Conservation (phyloP, 2,888 invertebrate species). For the Synanthedon andrenaeformis region DNA sequence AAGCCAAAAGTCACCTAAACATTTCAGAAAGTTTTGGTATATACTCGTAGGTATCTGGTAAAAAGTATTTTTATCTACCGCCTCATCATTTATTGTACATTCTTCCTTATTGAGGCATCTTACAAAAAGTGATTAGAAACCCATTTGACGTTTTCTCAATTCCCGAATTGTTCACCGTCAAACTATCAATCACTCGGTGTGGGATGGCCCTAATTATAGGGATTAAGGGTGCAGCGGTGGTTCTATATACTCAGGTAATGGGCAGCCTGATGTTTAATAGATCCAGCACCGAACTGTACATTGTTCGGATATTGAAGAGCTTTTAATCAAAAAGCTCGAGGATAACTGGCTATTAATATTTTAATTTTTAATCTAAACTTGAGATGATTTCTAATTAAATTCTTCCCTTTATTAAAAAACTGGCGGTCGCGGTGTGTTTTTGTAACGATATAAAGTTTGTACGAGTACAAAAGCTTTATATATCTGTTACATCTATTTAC, state of each 20-base stretch:
- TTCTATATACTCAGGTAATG: constrained; percentile 43
- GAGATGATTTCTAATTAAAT: no score
- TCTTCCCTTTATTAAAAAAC: no score
- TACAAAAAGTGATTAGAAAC: constrained; percentile 56
- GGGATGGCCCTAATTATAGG: constrained; percentile 65
- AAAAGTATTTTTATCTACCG: no score
- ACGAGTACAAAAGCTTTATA: no score
- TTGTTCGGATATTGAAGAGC: constrained; percentile 31
- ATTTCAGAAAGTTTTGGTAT: no score
- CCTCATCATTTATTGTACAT: not conserved
- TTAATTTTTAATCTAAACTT: not conserved
- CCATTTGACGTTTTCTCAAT: constrained; percentile 51
- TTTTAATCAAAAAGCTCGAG: constrained; percentile 27
- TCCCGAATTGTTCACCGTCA: constrained; percentile 24
- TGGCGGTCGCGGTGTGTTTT: no score
- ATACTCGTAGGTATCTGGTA: no score
- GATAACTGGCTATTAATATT: not conserved
- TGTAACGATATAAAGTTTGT: no score
- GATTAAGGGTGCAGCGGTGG: constrained; percentile 43
- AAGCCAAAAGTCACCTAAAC: no score
- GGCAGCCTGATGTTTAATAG: constrained; percentile 31
- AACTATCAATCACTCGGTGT: constrained; percentile 60
- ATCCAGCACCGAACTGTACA: constrained; percentile 24
- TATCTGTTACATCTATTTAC: no score
- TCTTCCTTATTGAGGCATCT: constrained; percentile 1